Evolutionary conservation across 2,888 invertebrate genomes (phyloP), one percentile per base, ranked within the genome.

Genomic region (Hedya salicella): DNA sequence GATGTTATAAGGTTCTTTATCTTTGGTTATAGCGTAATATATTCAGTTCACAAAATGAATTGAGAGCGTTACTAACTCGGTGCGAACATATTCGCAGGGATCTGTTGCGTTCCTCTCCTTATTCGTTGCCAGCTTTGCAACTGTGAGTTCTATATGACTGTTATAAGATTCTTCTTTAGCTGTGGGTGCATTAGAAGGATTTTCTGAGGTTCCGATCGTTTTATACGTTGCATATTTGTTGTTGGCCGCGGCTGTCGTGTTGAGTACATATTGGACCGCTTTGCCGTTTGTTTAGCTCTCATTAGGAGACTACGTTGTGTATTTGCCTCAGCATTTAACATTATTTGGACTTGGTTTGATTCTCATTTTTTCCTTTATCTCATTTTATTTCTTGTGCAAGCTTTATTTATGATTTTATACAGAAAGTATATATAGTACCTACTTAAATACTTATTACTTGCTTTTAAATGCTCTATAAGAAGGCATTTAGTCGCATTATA

Each of bases 11-110:
- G 82, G 89, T 86, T 73, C 79, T 80, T 81, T 88, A 82, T 88
- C 77, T 81, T 75, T 80, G 85, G 85, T 77, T 72, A 70, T 60
- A 62, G 69, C 70, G 75, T 91, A 92, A 92, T 91, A 85, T 92
- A 92, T 92, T 92, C 92, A 88, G 89, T 91, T 89, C 89, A 83
- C 89, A 91, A 91, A 91, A 92, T 92, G 91, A 92, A 92, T 92
- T 91, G 91, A 87, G 88, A 89, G 87, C 89, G 91, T 91, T 91
- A 91, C 89, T 91, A 91, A 91, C 90, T 92, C 87, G 75, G 87
- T 89, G 89, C 88, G 89, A 92, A 91, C 91, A 91, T 91, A 91
- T 92, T 92, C 90, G 86, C 81, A 74, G 85, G 87, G 88, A 91
- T 91, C 91, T 91, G 90, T 91, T 89, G 89, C 88, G 86, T 86